Evolutionary conservation across 2,797 vertebrate genomes (phyloP).

Genomic region (Alcedo atthis): DNA sequence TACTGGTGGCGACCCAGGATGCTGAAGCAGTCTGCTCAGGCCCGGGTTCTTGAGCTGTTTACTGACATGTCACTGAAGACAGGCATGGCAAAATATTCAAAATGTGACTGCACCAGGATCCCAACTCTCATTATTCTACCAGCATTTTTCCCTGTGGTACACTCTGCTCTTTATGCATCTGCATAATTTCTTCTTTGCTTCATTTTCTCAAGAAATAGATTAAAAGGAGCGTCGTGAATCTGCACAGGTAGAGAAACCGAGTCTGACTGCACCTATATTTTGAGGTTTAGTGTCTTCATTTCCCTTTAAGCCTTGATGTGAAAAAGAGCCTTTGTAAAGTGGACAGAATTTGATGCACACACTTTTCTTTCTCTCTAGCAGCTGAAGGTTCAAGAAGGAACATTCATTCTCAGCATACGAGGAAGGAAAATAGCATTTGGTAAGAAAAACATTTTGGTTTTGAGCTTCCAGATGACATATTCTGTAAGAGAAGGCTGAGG

Average conservation of each 20-base stretch:
- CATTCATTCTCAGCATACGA: conserved; percentile 40
- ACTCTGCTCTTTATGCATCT: conserved; percentile 5
- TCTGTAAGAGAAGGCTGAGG: neutral
- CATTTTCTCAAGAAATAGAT: conserved; percentile 25
- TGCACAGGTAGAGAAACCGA: neutral
- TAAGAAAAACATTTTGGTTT: conserved; percentile 62
- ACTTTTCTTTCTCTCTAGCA: conserved; percentile 53
- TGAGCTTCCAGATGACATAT: conserved; percentile 12
- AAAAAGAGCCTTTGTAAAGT: conserved; percentile 12
- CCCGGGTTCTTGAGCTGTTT: neutral
- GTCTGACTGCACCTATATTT: neutral
- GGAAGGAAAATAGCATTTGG: conserved; percentile 59
- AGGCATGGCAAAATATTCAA: neutral
- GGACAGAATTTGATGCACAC: neutral
- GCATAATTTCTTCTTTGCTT: conserved; percentile 32
- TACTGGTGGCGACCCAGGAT: neutral
- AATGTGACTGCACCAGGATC: neutral
- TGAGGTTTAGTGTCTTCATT: conserved; percentile 1
- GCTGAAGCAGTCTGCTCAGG: neutral
- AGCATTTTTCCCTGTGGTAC: neutral
- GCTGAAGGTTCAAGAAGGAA: conserved; percentile 45
- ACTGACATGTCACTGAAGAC: conserved; percentile 14
- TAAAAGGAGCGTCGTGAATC: neutral
- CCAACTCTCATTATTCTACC: conserved; percentile 11
- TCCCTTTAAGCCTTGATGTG: neutral